Evolutionary conservation across 2,113 vertebrate genomes (phyloP).

Genomic region (Corydoras maculifer): DNA sequence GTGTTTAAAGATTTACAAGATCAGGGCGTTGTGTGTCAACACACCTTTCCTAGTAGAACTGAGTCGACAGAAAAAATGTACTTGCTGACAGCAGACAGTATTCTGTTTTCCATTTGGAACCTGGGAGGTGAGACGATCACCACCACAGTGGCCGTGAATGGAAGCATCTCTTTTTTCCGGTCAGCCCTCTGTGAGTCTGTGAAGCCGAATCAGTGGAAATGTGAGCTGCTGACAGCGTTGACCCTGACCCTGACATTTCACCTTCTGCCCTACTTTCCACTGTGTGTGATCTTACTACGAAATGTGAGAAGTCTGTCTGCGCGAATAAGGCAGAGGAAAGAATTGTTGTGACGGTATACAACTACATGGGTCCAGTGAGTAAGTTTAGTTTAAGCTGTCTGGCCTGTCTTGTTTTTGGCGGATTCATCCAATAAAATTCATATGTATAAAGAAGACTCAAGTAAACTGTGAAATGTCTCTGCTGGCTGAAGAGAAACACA

Average conservation of each 20-base stretch:
- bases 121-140: conserved; percentile 31
- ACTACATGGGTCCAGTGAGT: no score
- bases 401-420: no score
- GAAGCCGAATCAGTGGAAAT: conserved; percentile 24
- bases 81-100: conserved; percentile 33
- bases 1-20: conserved; percentile 51
- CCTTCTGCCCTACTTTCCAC: conserved; percentile 39
- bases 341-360: not conserved
- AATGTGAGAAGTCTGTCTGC: conserved; percentile 29
- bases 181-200: conserved; percentile 24
- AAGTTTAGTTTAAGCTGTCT: no score
- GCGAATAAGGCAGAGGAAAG: not conserved
- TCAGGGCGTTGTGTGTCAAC: conserved; percentile 39
- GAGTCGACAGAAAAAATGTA: conserved; percentile 47
- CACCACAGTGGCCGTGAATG: conserved; percentile 16
- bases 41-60: conserved; percentile 36
- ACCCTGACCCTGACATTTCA: conserved; percentile 31
- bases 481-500: no score
- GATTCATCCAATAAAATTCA: no score
- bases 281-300: conserved; percentile 21
- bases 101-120: conserved; percentile 32
- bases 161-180: conserved; percentile 34
- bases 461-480: no score
- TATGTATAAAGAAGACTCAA: no score
- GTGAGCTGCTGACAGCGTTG: not conserved